These are phyloP conservation scores for Tipula confusa DNA, from an alignment of 2,888 invertebrate genomes.

Conservation along the genomic window DNA sequence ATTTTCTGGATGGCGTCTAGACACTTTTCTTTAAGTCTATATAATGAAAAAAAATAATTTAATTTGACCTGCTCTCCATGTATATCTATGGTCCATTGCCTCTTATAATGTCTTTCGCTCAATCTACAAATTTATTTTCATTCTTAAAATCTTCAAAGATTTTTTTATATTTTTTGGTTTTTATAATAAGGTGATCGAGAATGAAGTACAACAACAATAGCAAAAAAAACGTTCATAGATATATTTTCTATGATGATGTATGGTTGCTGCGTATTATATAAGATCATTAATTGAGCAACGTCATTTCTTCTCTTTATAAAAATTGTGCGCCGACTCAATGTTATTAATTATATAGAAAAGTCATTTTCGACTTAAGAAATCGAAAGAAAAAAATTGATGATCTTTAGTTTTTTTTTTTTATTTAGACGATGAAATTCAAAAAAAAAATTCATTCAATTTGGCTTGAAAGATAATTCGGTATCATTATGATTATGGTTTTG, in stretches of 20 bases:
- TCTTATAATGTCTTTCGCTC: no score
- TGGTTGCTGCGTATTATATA: neutral
- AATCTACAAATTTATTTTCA: neutral
- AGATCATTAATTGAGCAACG: conserved; percentile 5
- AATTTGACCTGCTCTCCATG: neutral
- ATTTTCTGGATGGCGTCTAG: conserved; percentile 25
- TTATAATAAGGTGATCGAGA: neutral
- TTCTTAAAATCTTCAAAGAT: neutral
- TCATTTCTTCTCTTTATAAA: conserved; percentile 30
- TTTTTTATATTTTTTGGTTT: neutral
- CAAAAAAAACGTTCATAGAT: neutral
- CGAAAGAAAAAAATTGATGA: neutral
- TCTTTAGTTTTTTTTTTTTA: neutral
- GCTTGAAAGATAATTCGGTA: neutral
- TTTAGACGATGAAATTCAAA: neutral
- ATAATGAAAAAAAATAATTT: neutral
- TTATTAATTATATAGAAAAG: conserved; percentile 33
- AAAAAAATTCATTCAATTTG: neutral
- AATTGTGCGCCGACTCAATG: conserved; percentile 32
- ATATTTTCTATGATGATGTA: neutral
- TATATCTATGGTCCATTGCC: no score
- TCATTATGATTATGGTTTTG: conserved; percentile 20
- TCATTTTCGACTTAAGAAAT: neutral
- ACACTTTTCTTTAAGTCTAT: conserved; percentile 8
- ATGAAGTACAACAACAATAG: neutral